Evolutionary conservation across 2,113 vertebrate species (phyloP).

Genomic region (Ivindomyrus marchei): DNA sequence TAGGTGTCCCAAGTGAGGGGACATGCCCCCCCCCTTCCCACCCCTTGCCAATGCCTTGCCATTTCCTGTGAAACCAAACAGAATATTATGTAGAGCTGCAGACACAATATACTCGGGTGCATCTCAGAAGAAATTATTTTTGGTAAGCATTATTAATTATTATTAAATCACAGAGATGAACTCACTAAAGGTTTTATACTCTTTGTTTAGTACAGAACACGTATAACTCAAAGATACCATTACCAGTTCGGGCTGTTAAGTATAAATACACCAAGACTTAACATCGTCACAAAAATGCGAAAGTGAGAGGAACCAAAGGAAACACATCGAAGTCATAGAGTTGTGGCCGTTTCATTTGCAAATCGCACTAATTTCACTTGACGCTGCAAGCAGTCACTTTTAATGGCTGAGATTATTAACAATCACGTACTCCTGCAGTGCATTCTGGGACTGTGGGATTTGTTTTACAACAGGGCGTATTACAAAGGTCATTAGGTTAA

Average conservation of each 20-base stretch:
- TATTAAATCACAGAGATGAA: background rate
- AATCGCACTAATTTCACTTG: background rate
- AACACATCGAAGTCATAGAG: background rate
- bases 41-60: slow-evolving; percentile 37
- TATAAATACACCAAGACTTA: background rate
- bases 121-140: slow-evolving; percentile 62
- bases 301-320: background rate
- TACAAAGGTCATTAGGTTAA: background rate
- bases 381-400: background rate
- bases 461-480: background rate
- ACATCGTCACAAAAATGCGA: background rate
- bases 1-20: slow-evolving; percentile 81
- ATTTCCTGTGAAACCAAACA: slow-evolving; percentile 76
- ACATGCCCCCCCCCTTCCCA: slow-evolving; percentile 42
- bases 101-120: slow-evolving; percentile 71
- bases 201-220: background rate
- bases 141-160: slow-evolving; percentile 32
- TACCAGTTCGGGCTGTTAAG: background rate
- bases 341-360: background rate
- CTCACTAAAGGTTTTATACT: background rate
- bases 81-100: slow-evolving; percentile 70
- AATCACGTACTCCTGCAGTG: background rate
- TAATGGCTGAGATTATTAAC: background rate
- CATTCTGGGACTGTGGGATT: background rate
- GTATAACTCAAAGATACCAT: background rate